Evolutionary conservation across 2,888 invertebrate species (phyloP), one percentile per base, ranked within the genome.

Genomic region (Eurois occulta): DNA sequence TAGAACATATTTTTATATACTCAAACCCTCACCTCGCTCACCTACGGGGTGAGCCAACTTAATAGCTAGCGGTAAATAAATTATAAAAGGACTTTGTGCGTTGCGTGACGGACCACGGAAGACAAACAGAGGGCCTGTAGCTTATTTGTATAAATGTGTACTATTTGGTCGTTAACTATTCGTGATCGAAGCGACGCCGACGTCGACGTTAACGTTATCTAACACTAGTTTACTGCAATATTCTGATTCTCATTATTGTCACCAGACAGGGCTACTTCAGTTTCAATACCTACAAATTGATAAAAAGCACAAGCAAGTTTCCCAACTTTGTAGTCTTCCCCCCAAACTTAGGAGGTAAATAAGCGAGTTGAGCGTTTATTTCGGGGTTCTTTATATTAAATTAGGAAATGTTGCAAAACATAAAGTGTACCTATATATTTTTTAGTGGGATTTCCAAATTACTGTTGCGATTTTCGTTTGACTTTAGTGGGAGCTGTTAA

Each of bases 141-240:
- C n/a, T n/a, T 65, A 24, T 65, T 65, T n/a, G 41, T 41, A n/a
- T 38, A 32, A 46, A 41, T 43, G 11, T 43, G 4, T 28, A 55
- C 24, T 64, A 38, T 38, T n/a, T 64, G 24, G n/a, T 16, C 64
- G 38, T 64, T 64, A n/a, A 65, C 64, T 41, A 41, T 64, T 65
- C 13, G n/a, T 41, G 7, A 65, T n/a, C 64, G 10, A 64, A 38
- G 38, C n/a, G 7, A 60, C 18, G 55, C 3, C 62, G 24, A 35
- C 32, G 55, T 13, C 62, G 24, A 35, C 24, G 62, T 32, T 21
- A 11, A 38, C 24, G 24, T 64, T n/a, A 38, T 38, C 6, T 64
- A 38, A n/a, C 13, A 38, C 24, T 13, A 64, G 11, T 62, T 62
- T 38, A 11, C 62, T 24, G 11, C 11, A n/a, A 13, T 24, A 64